These are phyloP conservation scores for Bombus confusus DNA, from an alignment of 1,140 invertebrate species.

Conservation along the genomic window DNA sequence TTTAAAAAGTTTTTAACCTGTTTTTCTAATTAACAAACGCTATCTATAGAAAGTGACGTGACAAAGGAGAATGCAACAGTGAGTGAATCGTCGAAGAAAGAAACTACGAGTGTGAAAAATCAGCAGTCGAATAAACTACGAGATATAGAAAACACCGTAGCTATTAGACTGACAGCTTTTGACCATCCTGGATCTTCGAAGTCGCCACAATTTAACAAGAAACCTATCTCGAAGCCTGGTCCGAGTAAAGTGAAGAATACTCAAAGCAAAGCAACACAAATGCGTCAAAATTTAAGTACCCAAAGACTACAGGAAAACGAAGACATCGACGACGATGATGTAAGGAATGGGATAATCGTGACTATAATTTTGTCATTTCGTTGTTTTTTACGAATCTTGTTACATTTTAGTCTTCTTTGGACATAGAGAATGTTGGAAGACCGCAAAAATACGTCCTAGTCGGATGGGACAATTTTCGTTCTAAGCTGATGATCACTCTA, in stretches of 20 bases:
- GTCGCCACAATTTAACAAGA: neutral
- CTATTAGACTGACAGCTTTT: conserved; percentile 7
- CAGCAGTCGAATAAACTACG: neutral
- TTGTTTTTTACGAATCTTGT: neutral
- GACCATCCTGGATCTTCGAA: conserved; percentile 22
- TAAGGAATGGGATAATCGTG: neutral
- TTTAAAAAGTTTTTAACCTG: neutral
- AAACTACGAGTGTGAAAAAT: neutral
- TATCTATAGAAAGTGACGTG: neutral
- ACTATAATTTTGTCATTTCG: neutral
- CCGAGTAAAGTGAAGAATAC: neutral
- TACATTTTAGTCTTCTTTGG: conserved; percentile 49
- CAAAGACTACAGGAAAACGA: conserved; percentile 54
- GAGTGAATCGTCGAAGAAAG: neutral
- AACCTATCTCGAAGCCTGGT: too few species aligned
- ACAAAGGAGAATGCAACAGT: neutral
- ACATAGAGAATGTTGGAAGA: conserved; percentile 41
- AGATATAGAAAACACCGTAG: neutral
- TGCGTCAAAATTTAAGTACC: conserved; percentile 56
- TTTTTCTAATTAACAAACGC: neutral
- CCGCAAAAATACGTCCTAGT: conserved; percentile 68
- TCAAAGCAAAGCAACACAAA: conserved; percentile 58
- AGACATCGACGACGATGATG: conserved; percentile 53
- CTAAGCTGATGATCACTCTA: conserved; percentile 74
- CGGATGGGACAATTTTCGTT: conserved; percentile 78